These are phyloP conservation scores for Garrulus glandarius DNA, from an alignment of 2,797 vertebrate species.

Conservation along the genomic window DNA sequence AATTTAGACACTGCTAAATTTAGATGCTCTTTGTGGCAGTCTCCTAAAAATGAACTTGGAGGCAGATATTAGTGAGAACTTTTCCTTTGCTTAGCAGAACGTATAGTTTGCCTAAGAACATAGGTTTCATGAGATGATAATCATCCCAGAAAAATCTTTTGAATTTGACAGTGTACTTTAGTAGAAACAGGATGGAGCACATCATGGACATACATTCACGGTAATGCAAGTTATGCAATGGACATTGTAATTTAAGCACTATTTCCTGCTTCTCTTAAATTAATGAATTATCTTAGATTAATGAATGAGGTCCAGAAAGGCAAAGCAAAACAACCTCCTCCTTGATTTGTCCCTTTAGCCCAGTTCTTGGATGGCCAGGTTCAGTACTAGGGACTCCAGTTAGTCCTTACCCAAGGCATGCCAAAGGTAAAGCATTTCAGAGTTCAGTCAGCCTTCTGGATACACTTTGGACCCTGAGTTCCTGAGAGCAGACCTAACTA, in stretches of 20 bases:
- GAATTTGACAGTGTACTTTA: background rate
- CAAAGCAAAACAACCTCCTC: background rate
- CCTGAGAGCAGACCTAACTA: background rate
- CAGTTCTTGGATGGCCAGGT: background rate
- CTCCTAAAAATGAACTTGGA: background rate
- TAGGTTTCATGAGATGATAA: background rate
- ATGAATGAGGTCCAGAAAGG: background rate
- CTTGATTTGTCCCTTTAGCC: background rate
- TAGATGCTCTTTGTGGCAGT: background rate
- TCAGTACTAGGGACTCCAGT: background rate
- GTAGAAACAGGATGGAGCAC: background rate
- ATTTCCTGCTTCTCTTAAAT: background rate
- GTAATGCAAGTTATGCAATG: background rate
- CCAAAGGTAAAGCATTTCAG: background rate
- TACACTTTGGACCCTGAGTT: background rate
- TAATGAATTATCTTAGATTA: background rate
- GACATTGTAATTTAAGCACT: background rate
- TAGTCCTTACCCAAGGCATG: background rate
- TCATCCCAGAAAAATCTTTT: background rate
- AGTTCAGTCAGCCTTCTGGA: background rate
- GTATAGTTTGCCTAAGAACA: background rate
- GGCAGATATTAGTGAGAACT: background rate
- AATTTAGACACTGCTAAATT: background rate
- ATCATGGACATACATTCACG: accelerated
- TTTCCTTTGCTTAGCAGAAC: background rate